Conservation (phyloP, 2,113 vertebrate species). For the Phodopus roborovskii region DNA sequence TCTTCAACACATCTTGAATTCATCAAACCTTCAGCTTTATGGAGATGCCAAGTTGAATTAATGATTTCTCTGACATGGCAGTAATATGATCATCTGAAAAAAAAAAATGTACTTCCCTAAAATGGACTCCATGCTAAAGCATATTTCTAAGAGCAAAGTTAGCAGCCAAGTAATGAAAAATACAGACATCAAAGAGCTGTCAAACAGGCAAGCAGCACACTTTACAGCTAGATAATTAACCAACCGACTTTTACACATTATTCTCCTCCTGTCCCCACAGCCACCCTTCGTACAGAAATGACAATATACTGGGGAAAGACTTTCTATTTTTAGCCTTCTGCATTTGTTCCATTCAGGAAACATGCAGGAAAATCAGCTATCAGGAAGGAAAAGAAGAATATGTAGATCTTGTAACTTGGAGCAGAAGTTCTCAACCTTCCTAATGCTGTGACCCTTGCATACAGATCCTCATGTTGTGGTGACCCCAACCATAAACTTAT, state of each 20-base stretch:
- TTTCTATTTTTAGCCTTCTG: not conserved
- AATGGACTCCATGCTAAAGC: not conserved
- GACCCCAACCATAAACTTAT: not conserved
- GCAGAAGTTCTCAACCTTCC: not conserved
- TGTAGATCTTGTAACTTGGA: not conserved
- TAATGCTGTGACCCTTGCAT: not conserved
- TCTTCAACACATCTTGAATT: not conserved
- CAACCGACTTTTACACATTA: not conserved
- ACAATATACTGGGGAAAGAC: not conserved
- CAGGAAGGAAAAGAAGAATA: not conserved
- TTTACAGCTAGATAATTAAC: not conserved
- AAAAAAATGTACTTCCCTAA: not conserved
- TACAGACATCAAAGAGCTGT: not conserved
- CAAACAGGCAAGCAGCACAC: not conserved
- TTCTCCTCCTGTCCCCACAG: not conserved
- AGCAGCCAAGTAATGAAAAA: slow-evolving; percentile 2
- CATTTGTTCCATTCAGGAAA: not conserved
- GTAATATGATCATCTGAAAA: not conserved
- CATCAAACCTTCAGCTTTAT: slow-evolving; percentile 18
- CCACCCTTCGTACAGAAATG: not conserved
- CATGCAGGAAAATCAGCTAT: not conserved
- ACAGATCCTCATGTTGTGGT: not conserved
- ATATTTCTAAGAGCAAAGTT: slow-evolving; percentile 25
- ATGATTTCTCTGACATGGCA: slow-evolving; percentile 18
- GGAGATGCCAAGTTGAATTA: slow-evolving; percentile 23